Percentiles rank a stretch among this genome's conserved stretches.
These are phyloP conservation scores for Xenopus laevis DNA, from an alignment of 2,113 vertebrate species.

Conservation along the genomic window DNA sequence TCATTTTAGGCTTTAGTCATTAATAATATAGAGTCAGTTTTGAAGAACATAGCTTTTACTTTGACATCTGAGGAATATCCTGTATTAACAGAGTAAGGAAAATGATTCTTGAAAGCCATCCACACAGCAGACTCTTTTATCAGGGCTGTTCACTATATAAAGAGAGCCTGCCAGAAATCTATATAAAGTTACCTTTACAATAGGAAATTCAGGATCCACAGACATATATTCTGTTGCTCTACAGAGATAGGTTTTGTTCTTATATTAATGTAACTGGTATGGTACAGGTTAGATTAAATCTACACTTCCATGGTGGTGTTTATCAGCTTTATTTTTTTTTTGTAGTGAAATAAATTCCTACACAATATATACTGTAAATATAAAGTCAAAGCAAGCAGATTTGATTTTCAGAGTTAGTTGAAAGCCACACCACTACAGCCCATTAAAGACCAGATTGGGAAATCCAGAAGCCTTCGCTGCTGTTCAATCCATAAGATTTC, in stretches of 20 bases:
- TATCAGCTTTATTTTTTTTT: no score
- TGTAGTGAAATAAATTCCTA: no score
- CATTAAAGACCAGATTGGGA: no score
- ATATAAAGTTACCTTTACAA: constrained; percentile 28
- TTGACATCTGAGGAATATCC: not conserved
- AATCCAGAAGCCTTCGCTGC: no score
- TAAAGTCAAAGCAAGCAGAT: not conserved
- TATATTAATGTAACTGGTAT: no score
- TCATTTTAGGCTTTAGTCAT: not conserved
- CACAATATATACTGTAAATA: not conserved
- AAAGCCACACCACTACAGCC: not conserved
- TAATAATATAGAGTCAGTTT: not conserved
- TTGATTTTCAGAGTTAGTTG: not conserved
- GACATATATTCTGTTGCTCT: constrained; percentile 1
- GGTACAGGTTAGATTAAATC: no score
- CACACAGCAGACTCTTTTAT: constrained; percentile 19
- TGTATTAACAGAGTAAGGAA: constrained; percentile 1
- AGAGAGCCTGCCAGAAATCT: constrained; percentile 18
- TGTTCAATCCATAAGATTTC: no score
- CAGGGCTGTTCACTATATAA: constrained; percentile 21
- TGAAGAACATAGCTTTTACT: not conserved
- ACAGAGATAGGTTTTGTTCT: not conserved
- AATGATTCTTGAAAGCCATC: not conserved
- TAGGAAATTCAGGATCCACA: not conserved
- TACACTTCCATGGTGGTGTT: no score